Evolutionary conservation across 2,888 invertebrate genomes (phyloP), one percentile per base, ranked within the genome.

Genomic region (Acanthopleura granulata): DNA sequence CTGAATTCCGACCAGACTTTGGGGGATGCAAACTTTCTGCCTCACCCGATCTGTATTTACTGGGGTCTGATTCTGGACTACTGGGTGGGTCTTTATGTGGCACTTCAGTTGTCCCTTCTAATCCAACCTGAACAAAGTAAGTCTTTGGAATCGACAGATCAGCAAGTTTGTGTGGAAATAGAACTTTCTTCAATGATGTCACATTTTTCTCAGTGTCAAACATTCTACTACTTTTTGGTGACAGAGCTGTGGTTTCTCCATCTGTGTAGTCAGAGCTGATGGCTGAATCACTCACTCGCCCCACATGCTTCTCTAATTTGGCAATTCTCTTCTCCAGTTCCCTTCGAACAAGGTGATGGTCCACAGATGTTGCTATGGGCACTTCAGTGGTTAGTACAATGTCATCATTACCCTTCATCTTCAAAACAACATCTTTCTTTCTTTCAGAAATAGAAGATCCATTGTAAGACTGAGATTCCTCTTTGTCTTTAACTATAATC

Each of bases 231-330:
- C 25, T 27, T 51, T 57, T 77, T 18, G 86, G 86, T 0, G 85
- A 86, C 27, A 81, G 73, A 62, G 81, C 81, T 27, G 81, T 77
- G 11, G 86, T 85, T 62, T 87, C 87, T 40, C 82, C 80, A 78
- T 87, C 88, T 22, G 88, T 88, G 76, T 79, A 87, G 77, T 88
- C 88, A 30, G 87, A 88, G 77, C 87, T 86, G 18, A 88, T 87
- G 18, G 88, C 88, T 1, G 88, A 88, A 72, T 88, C 88, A 81
- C 87, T 87, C 40, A 84, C 75, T 72, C 85, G 84, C 27, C 85
- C 78, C 3, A 81, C 78, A 73, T 80, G 76, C n/a, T 77, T 75
- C 51, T 85, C 79, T 22, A 85, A 75, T 49, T 77, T 79, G 14
- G 79, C 82, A 57, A 85, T 81, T 77, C 83, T 80, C 30, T 80